A percentile compares a stretch with the other conserved stretches of the same genome.
These are phyloP conservation scores for Tenrec ecaudatus DNA, from an alignment of 2,113 vertebrate genomes.

Conservation along the genomic window DNA sequence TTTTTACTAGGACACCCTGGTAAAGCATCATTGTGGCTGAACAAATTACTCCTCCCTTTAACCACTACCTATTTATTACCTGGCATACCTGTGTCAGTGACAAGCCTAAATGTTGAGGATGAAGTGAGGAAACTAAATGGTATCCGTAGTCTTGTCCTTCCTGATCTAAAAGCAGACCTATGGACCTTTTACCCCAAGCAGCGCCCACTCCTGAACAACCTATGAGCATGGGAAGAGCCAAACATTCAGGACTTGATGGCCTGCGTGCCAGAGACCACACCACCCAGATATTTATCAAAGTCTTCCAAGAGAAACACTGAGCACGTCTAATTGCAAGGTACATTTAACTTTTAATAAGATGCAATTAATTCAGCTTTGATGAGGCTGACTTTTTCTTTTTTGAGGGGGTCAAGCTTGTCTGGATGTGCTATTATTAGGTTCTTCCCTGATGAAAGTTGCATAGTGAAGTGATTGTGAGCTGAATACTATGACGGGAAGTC, in stretches of 20 bases:
- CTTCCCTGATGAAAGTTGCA: neutral
- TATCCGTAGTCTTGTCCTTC: neutral
- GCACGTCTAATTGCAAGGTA: neutral
- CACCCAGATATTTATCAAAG: neutral
- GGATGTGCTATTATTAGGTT: neutral
- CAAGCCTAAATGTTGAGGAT: neutral
- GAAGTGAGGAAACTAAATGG: neutral
- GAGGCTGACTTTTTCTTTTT: too few species aligned
- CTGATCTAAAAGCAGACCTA: neutral
- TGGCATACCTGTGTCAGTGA: neutral
- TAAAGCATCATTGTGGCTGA: neutral
- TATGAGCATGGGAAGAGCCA: neutral
- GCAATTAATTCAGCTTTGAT: too few species aligned
- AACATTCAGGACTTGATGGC: neutral
- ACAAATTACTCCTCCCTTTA: neutral
- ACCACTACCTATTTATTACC: accelerated
- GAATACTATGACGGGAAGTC: neutral
- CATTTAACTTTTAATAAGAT: too few species aligned
- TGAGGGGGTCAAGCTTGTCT: neutral
- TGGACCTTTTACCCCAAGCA: too few species aligned
- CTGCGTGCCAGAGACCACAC: neutral
- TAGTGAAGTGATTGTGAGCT: neutral
- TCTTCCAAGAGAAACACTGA: neutral
- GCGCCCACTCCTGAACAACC: neutral
- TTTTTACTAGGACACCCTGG: neutral